phyloP scores from a whole-genome alignment of 2,888 invertebrate species.

The Apodemia mormo region DNA sequence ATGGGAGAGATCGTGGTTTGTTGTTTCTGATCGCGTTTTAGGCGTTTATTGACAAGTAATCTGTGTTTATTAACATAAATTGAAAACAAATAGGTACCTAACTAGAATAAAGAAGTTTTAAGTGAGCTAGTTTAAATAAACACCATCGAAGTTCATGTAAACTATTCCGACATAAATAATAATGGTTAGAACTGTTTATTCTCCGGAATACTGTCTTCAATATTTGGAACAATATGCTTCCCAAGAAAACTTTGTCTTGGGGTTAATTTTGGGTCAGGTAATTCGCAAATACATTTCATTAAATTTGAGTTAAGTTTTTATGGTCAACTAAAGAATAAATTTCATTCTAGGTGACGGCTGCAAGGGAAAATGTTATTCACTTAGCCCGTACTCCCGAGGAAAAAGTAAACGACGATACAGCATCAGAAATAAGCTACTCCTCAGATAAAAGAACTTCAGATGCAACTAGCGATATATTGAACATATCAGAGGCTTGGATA shows the following conservation, averaged over 20 bases:
- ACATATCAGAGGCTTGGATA: constrained; percentile 85
- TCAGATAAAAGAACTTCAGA: constrained; percentile 56
- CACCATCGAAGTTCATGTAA: constrained; percentile 12
- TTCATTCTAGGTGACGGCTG: constrained; percentile 77
- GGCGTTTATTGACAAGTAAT: no score
- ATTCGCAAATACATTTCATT: constrained; percentile 33
- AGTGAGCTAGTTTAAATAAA: neutral
- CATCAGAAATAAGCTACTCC: constrained; percentile 56
- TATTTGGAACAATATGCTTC: constrained; percentile 85
- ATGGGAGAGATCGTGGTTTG: no score
- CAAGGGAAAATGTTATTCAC: constrained; percentile 89
- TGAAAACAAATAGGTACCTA: neutral
- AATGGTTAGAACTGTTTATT: constrained; percentile 87
- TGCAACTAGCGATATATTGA: constrained; percentile 67
- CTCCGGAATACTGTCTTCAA: constrained; percentile 85
- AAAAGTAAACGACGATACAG: constrained; percentile 53
- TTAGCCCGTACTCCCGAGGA: constrained; percentile 88
- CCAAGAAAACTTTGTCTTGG: constrained; percentile 84
- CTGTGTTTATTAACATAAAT: neutral
- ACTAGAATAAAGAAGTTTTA: neutral
- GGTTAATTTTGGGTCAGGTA: constrained; percentile 91
- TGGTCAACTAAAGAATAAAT: neutral
- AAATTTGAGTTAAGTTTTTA: neutral
- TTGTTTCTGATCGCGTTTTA: no score
- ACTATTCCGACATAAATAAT: constrained; percentile 37